Base-by-base conservation (phyloP, 2,888 invertebrate genomes). In the Mythimna loreyi region DNA sequence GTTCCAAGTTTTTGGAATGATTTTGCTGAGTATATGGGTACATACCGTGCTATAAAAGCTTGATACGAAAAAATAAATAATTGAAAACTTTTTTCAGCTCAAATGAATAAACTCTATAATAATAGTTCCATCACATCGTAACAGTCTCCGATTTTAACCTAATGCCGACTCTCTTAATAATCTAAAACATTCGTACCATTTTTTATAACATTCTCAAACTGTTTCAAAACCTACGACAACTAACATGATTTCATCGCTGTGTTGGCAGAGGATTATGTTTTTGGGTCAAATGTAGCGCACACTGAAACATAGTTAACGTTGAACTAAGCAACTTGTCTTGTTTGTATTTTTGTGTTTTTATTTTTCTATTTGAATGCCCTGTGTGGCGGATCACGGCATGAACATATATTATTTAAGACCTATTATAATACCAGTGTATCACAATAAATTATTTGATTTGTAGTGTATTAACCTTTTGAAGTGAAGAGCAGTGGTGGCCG, bases 241-340 rank as follows among this genome's bases (percentile, higher is more conserved):
- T 83, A 85, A 81, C 85, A 91, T 92, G 91, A 93, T 90, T 89
- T 92, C 91, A 93, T 90, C 86, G 86, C 61, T 43, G 36, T 72
- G 87, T 90, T 87, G 82, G 81, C 75, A 74, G 62, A 86, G 82
- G 90, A 87, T 91, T 84, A 84, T 43, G 65, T 87, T 88, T 91
- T 89, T 89, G 72, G 92, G 90, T 90, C 89, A 82, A 74, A 79
- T 28, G 82, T 69, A 30, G 53, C 53, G 13, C 23, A 28, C 36
- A 23, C 25, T 58, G 36, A 55, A 65, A 63, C 53, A n/a, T 16
- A 25, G 49, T 40, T 25, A 58, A 63, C 25, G 21, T 52, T 21
- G 21, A 13, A 47, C 7, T 45, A 21, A 21, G 21, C 21, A 21
- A 16, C 45, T 53, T 16, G 6, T 9, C 4, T n/a, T n/a, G n/a